Conservation (phyloP, 2,888 invertebrate genomes). For the Ophioninae sp. region DNA sequence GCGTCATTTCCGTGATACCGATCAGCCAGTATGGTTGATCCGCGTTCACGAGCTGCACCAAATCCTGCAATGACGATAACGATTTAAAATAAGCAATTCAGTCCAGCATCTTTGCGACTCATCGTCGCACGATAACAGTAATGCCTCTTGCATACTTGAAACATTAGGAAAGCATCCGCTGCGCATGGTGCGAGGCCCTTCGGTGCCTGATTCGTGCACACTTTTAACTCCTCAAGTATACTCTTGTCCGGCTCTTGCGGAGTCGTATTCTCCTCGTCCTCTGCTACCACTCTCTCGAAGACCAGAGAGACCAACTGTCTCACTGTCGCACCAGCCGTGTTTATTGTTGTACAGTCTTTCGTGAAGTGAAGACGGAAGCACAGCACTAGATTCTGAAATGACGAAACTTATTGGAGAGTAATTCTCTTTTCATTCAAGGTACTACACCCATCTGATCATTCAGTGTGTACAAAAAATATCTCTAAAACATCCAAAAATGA, state of each 20-base stretch:
- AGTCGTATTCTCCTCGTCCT: slow-evolving; percentile 84
- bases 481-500: not conserved
- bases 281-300: slow-evolving; percentile 91
- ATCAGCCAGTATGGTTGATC: slow-evolving; percentile 97
- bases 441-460: too few relatives aligned
- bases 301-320: slow-evolving; percentile 96
- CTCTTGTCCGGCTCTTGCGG: slow-evolving; percentile 80
- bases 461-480: too few relatives aligned
- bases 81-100: not conserved
- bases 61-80: slow-evolving; percentile 85
- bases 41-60: slow-evolving; percentile 97
- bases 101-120: not conserved
- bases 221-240: slow-evolving; percentile 90
- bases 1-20: slow-evolving; percentile 98
- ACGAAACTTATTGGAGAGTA: slow-evolving; percentile 16
- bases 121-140: too few relatives aligned
- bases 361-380: slow-evolving; percentile 98
- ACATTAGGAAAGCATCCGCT: slow-evolving; percentile 96
- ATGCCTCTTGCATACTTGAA: slow-evolving; percentile 86
- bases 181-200: slow-evolving; percentile 94
- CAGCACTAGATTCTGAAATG: slow-evolving; percentile 91
- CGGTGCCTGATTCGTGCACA: slow-evolving; percentile 89
- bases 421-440: too few relatives aligned
- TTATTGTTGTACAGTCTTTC: slow-evolving; percentile 96
- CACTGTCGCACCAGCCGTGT: slow-evolving; percentile 98